Evolutionary conservation across 2,113 vertebrate species (phyloP), one percentile per base, ranked within the genome.

Genomic region (Ursus arctos): DNA sequence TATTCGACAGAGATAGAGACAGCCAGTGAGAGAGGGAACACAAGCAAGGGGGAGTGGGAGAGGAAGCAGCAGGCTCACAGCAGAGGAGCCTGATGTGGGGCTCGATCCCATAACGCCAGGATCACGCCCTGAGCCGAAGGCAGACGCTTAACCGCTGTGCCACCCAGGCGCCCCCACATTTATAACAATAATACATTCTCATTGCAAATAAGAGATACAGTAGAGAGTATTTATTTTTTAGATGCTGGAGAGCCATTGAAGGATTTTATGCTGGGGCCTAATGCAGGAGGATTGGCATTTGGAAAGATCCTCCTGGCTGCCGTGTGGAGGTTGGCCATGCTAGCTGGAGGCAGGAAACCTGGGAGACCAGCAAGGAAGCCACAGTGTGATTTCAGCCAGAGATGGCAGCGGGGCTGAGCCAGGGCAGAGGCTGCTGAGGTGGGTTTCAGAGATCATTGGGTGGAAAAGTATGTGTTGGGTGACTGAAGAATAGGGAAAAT

Each of bases 401-500:
- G 36, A 63, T 1, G 19, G 53, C 43, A 36, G 36, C 21, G 6
- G 71, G 19, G 9, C 22, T 49, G 18, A 67, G 31, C 40, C 19
- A 63, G 88, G 63, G 40, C 18, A 36, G 43, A 91, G 22, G 80
- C 28, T 67, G 40, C 49, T 49, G 76, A 87, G 11, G 63, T 67
- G n/a, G 26, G 36, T 55, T 14, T 14, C 69, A 94, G 90, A 55
- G 47, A 47, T 88, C 18, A 55, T 0, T 49, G 69, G 26, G 28
- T 71, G 72, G 51, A 87, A 76, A 94, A 92, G 47, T 49, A 36
- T 55, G 43, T 65, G 33, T 61, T 77, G 43, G 49, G 33, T 63
- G 31, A 51, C 81, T 94, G 91, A 97, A 90, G 72, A 79, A 61
- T 1, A 94, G 65, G 31, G 36, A 95, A 90, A 95, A 71, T 53